Evolutionary conservation across 1,140 invertebrate species (phyloP), one percentile per base, ranked within the genome.

Genomic region (Contarinia nasturtii): DNA sequence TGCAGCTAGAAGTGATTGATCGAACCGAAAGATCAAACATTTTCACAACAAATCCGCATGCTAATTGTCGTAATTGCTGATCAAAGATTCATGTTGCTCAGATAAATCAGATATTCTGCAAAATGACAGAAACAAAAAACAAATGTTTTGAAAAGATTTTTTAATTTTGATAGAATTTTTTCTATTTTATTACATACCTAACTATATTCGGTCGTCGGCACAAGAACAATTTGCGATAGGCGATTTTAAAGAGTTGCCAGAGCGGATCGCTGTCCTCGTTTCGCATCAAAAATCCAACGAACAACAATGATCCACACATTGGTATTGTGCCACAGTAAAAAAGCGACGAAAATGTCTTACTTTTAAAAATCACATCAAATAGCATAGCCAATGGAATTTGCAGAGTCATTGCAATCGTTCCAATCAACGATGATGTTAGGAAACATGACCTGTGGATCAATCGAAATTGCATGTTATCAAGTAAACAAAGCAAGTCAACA

Each of bases 261-360:
- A 85, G 71, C 44, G 87, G 86, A 68, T 92, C 87, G 75, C 81
- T 84, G 58, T 83, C 83, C 56, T 90, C 84, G 56, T 82, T 87
- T 61, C 87, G 78, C 33, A 81, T 76, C 33, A 90, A 62, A 45
- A 86, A 57, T 38, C 77, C 79, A 7, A 87, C 74, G 44, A 76
- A 73, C 48, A 89, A 65, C 60, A 90, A 85, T 47, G 84, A 75
- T 18, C 86, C 42, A 52, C 88, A 73, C 67, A 89, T 79, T 36
- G 85, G 84, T 55, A 86, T 57, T 2, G 77, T 75, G 15, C 86
- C 87, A 15, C 84, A 65, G 60, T 87, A 90, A 61, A 89, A 88
- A 54, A 81, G 65, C 48, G 70, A 72, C 2, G 79, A 73, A 57
- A 86, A 89, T 3, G 74, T 64, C 18, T 85, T 72, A 57, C 74